Conservation (phyloP, 2,113 vertebrate genomes). For the Oenanthe melanoleuca region DNA sequence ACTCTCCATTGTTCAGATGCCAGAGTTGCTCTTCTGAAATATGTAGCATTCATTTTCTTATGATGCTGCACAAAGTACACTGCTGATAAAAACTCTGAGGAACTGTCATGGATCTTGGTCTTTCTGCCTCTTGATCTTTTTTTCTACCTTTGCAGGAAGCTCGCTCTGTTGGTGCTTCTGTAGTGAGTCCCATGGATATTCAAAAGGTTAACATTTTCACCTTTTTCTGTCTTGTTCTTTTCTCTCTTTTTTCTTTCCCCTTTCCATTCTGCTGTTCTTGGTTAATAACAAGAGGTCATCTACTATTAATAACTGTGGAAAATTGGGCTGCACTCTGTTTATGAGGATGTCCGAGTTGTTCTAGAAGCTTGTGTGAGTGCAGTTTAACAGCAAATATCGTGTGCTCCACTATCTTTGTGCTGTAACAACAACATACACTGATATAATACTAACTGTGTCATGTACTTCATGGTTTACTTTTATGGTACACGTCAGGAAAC, state of each 20-base stretch:
- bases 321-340: not conserved
- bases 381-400: not conserved
- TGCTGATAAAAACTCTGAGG: not conserved
- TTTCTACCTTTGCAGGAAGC: slow-evolving; percentile 77
- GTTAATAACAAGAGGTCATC: not conserved
- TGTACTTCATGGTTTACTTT: not conserved
- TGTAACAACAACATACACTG: not conserved
- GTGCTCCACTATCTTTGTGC: not conserved
- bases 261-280: not conserved
- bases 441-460: not conserved
- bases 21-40: not conserved
- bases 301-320: not conserved
- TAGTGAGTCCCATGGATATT: slow-evolving; percentile 72
- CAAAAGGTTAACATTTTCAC: slow-evolving; percentile 77
- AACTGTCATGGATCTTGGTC: not conserved
- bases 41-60: not conserved
- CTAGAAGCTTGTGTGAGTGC: not conserved
- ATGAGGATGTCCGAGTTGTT: not conserved
- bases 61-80: not conserved
- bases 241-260: not conserved
- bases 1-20: not conserved
- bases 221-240: slow-evolving; percentile 16
- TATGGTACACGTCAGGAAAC: not conserved
- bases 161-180: slow-evolving; percentile 73
- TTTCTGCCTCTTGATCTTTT: slow-evolving; percentile 60